These are phyloP conservation scores for Vanessa tameamea DNA, from an alignment of 1,140 invertebrate species.

Conservation along the genomic window DNA sequence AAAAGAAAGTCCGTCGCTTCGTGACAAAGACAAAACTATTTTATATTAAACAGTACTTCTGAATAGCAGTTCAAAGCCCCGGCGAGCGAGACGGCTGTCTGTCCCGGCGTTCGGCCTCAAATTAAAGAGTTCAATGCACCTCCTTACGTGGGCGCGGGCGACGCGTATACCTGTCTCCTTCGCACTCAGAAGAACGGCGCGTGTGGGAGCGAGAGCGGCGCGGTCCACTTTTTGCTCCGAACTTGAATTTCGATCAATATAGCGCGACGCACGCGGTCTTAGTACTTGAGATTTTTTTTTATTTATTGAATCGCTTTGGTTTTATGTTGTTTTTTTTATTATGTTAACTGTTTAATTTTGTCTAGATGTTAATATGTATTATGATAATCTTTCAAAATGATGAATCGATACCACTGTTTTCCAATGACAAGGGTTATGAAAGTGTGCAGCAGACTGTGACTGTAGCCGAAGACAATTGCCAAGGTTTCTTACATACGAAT, in stretches of 20 bases:
- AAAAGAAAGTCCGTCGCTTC: constrained; percentile 46
- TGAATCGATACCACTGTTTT: too few species aligned
- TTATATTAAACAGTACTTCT: constrained; percentile 36
- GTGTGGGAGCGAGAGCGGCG: constrained; percentile 43
- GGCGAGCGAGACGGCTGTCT: constrained; percentile 51
- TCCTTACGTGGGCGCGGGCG: constrained; percentile 60
- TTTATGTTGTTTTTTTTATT: background rate
- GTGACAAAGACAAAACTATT: constrained; percentile 41
- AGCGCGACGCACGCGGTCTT: constrained; percentile 55
- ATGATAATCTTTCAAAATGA: too few species aligned
- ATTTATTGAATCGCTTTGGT: constrained; percentile 3
- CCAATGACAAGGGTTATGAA: background rate
- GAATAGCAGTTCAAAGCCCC: constrained; percentile 18
- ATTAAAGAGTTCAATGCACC: constrained; percentile 64
- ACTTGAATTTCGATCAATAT: constrained; percentile 74
- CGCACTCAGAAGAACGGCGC: constrained; percentile 17
- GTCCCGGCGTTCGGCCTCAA: constrained; percentile 46
- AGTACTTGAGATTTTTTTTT: constrained; percentile 49
- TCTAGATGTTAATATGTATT: too few species aligned
- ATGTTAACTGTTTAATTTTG: background rate
- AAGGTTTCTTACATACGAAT: background rate
- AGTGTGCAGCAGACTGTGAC: background rate
- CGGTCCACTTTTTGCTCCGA: constrained; percentile 69
- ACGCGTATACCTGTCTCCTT: constrained; percentile 42
- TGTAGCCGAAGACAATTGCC: background rate